phyloP scores from a whole-genome alignment of 2,113 vertebrate species.

The Grammomys dolichurus region DNA sequence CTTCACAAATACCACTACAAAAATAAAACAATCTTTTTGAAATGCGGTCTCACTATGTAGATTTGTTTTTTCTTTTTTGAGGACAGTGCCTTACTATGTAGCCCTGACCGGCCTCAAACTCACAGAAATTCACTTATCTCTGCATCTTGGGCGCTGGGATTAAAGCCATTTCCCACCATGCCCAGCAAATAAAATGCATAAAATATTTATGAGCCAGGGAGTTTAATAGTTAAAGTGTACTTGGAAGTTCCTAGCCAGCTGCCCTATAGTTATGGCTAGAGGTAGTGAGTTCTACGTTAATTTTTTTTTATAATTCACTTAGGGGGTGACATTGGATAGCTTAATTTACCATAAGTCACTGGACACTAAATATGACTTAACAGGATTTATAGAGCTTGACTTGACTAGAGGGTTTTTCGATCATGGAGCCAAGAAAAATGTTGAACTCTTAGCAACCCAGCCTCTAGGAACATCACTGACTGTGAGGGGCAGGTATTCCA shows the following conservation, averaged over 20 bases:
- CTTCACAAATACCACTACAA: constrained; percentile 29
- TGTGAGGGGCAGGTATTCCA: background rate
- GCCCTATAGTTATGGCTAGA: background rate
- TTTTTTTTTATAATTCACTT: constrained; percentile 49
- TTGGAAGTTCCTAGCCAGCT: constrained; percentile 29
- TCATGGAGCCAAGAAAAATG: constrained; percentile 35
- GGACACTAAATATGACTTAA: constrained; percentile 5
- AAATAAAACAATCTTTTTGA: constrained; percentile 37
- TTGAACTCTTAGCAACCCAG: background rate
- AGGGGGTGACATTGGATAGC: constrained; percentile 24
- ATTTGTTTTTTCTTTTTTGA: background rate
- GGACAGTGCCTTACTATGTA: background rate
- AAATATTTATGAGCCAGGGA: constrained; percentile 30
- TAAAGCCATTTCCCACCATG: background rate
- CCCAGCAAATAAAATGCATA: constrained; percentile 11
- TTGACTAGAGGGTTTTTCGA: constrained; percentile 14
- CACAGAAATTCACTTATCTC: background rate
- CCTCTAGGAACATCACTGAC: constrained; percentile 11
- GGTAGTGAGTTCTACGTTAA: background rate
- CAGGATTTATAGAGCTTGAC: background rate
- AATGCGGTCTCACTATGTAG: background rate
- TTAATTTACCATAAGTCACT: constrained; percentile 28
- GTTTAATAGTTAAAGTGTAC: background rate
- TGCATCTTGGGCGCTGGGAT: background rate
- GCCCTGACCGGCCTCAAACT: background rate